phyloP scores from a whole-genome alignment of 2,113 vertebrate genomes.

The Baryphthengus martii region DNA sequence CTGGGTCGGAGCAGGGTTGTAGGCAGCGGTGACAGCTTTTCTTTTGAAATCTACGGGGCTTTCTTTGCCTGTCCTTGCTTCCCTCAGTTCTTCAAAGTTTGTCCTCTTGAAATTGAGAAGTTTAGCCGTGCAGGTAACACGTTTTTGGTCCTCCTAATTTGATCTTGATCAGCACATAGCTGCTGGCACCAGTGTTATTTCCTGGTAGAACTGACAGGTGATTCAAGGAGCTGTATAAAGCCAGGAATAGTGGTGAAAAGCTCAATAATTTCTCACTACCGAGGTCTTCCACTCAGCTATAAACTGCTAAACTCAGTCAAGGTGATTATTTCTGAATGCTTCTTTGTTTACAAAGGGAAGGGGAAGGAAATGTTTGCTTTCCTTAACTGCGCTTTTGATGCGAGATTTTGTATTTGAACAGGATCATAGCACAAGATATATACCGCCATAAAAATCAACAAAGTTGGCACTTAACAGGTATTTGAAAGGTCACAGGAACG shows the following conservation, averaged over 20 bases:
- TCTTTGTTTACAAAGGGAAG: neutral
- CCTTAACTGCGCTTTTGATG: neutral
- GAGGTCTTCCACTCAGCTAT: accelerated
- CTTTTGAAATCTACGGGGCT: accelerated
- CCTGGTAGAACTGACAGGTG: neutral
- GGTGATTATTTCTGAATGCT: neutral
- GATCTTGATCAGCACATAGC: accelerated
- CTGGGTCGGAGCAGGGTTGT: neutral
- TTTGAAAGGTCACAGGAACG: neutral
- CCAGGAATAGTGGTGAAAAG: neutral
- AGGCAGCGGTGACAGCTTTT: neutral
- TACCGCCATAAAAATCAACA: neutral
- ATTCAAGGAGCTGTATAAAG: accelerated
- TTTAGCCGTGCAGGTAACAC: accelerated
- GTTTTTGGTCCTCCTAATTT: too few relatives aligned
- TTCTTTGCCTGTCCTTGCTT: neutral
- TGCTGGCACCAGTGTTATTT: accelerated
- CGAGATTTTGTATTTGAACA: neutral
- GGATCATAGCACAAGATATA: accelerated
- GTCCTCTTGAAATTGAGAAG: neutral
- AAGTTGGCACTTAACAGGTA: neutral
- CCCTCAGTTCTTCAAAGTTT: accelerated
- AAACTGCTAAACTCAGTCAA: neutral
- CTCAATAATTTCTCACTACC: accelerated
- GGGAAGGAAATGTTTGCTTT: neutral